Evolutionary conservation across 2,113 vertebrate genomes (phyloP).

Genomic region (Paradisaea rubra): DNA sequence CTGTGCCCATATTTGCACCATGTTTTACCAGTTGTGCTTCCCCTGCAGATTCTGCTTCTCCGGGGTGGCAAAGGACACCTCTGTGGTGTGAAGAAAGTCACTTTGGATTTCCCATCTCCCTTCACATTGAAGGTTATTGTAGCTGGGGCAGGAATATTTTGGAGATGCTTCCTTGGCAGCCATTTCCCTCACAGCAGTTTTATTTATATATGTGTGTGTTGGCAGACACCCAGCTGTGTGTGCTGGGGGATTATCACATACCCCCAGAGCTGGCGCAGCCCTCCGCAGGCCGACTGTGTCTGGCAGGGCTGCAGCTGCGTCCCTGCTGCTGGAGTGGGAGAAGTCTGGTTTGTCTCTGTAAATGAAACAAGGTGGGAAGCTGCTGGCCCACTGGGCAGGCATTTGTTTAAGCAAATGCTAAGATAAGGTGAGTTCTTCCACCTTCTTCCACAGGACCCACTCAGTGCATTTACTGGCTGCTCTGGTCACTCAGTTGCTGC

Average conservation of each 20-base stretch:
- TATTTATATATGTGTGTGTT: neutral
- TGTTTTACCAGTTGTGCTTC: neutral
- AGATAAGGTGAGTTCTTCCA: neutral
- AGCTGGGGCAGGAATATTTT: neutral
- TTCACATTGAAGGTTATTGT: neutral
- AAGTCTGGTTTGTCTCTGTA: neutral
- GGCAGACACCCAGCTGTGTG: neutral
- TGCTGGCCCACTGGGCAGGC: neutral
- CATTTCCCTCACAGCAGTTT: neutral
- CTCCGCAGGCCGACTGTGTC: accelerated
- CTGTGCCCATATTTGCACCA: neutral
- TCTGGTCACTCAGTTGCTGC: neutral
- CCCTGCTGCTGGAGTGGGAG: accelerated
- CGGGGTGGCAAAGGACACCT: neutral
- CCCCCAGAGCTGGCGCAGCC: neutral
- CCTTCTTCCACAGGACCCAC: neutral
- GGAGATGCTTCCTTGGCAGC: neutral
- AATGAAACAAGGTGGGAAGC: neutral
- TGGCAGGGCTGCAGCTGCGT: neutral
- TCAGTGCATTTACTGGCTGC: neutral
- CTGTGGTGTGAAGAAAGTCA: neutral
- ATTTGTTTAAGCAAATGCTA: neutral
- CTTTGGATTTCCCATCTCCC: neutral
- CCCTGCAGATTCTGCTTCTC: neutral
- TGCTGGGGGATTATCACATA: neutral